Conservation (phyloP, 2,797 vertebrate species). For the Sphenodon punctatus region DNA sequence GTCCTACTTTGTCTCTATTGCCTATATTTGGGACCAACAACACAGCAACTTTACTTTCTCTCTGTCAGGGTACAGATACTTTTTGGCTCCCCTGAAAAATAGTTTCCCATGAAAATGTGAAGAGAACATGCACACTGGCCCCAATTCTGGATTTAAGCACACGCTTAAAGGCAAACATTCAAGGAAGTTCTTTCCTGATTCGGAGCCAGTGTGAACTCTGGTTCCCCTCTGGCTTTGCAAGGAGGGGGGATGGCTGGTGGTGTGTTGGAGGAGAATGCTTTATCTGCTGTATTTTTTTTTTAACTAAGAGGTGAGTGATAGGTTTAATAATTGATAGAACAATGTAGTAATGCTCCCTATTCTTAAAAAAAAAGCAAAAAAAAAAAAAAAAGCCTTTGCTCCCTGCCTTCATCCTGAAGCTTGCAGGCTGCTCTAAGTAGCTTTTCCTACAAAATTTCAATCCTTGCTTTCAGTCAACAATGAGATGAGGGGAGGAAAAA, state of each 20-base stretch:
- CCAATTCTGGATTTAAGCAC: not conserved
- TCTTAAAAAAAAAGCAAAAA: too few species aligned
- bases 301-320: not conserved
- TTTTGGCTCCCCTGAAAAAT: not conserved
- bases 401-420: slow-evolving; percentile 15
- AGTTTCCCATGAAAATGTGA: not conserved
- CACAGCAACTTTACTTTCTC: too few species aligned
- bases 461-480: slow-evolving; percentile 57
- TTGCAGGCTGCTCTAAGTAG: slow-evolving; percentile 46
- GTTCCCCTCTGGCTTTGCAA: slow-evolving; percentile 56
- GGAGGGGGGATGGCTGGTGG: slow-evolving; percentile 63
- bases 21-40: too few species aligned
- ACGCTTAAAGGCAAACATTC: not conserved
- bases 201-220: slow-evolving; percentile 20
- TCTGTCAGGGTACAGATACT: not conserved
- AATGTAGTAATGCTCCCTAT: slow-evolving; percentile 66
- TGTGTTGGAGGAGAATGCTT: slow-evolving; percentile 62
- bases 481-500: slow-evolving; percentile 20
- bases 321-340: slow-evolving; percentile 66
- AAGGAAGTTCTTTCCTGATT: not conserved
- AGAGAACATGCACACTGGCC: not conserved
- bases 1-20: too few species aligned
- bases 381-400: slow-evolving; percentile 43
- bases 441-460: slow-evolving; percentile 57
- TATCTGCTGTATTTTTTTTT: slow-evolving; percentile 68